phyloP scores from a whole-genome alignment of 2,113 vertebrate species.

The Neoarius graeffei region DNA sequence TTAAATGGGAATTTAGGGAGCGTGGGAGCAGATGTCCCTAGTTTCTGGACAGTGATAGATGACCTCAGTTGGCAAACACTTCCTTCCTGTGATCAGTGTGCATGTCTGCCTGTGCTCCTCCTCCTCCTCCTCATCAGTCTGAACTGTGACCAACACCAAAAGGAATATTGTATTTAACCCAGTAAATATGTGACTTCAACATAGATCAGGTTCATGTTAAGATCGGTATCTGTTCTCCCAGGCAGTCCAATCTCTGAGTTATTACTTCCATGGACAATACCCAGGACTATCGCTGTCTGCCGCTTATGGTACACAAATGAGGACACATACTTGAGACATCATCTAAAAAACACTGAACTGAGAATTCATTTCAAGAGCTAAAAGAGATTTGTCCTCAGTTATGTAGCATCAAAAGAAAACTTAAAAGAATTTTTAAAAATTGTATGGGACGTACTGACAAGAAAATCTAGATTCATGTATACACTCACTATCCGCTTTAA shows the following conservation, averaged over 20 bases:
- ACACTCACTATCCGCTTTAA: not conserved
- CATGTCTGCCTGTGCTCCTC: constrained; percentile 21
- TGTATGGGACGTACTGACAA: not conserved
- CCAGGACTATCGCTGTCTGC: constrained; percentile 20
- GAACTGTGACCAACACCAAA: not conserved
- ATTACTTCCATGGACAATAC: constrained; percentile 7
- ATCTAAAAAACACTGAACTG: constrained; percentile 14
- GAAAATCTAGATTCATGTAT: not conserved
- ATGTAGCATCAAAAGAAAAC: not conserved
- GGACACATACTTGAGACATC: not conserved
- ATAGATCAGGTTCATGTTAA: not conserved
- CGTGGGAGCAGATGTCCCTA: constrained; percentile 42
- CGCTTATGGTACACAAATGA: constrained; percentile 12
- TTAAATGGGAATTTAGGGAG: constrained; percentile 35
- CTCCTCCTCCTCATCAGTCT: not conserved
- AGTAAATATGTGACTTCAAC: not conserved
- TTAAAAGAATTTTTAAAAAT: not conserved
- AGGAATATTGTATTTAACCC: not conserved
- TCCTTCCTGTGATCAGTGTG: constrained; percentile 52
- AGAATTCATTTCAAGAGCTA: constrained; percentile 35
- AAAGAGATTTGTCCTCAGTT: not conserved
- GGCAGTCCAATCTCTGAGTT: not conserved
- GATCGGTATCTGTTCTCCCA: not conserved
- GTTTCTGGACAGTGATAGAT: constrained; percentile 46
- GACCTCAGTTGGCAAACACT: constrained; percentile 51